Conservation (phyloP, 2,797 vertebrate genomes). For the Kryptolebias ocellatus region DNA sequence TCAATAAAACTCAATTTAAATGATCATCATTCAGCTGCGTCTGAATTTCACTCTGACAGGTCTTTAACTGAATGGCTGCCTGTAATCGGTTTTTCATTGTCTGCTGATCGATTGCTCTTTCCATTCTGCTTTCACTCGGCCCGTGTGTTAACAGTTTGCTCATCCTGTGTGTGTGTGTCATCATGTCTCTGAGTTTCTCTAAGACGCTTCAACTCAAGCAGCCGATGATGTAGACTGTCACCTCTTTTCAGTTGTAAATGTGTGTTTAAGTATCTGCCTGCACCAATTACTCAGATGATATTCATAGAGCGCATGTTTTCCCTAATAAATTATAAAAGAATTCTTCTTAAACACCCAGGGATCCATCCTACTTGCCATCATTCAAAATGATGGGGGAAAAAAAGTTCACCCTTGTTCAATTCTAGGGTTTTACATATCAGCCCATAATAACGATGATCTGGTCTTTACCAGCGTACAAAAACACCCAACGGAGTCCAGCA, state of each 20-base stretch:
- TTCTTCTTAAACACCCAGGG: not conserved
- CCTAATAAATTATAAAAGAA: not conserved
- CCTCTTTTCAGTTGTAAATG: conserved; percentile 1
- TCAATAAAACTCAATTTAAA: conserved; percentile 9
- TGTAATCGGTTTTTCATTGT: conserved; percentile 45
- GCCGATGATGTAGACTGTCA: conserved; percentile 4
- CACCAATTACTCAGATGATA: not conserved
- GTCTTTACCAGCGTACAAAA: no score
- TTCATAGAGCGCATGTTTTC: not conserved
- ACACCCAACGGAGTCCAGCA: no score
- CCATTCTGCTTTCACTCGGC: not conserved
- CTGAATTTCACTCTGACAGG: not conserved
- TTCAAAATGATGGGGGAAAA: no score
- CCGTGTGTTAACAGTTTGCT: conserved; percentile 1
- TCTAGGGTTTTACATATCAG: no score
- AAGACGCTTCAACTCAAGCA: not conserved
- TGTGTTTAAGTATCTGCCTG: conserved; percentile 1
- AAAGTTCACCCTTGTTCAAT: no score
- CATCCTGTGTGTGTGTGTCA: not conserved
- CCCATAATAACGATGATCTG: no score
- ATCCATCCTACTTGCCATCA: not conserved
- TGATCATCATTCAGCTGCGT: conserved; percentile 24
- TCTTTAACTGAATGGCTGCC: conserved; percentile 20
- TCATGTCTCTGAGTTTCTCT: conserved; percentile 1
- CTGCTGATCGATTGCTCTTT: conserved; percentile 15